Conservation (phyloP, 2,888 invertebrate genomes). For the Galeopsomyia nigrocyanea region DNA sequence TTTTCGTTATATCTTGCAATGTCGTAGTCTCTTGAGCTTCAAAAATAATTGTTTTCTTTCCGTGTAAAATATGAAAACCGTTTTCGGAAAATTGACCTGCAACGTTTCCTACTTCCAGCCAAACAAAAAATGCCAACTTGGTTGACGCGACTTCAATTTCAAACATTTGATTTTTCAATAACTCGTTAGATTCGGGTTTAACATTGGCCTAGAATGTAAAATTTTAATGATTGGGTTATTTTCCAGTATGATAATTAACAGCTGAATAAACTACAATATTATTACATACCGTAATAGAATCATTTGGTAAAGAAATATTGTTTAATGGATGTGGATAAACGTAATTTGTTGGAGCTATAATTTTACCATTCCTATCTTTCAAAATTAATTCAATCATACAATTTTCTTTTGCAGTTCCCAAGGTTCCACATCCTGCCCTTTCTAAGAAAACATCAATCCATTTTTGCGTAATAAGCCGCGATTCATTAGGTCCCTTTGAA, state of each 20-base stretch:
- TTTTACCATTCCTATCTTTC: constrained; percentile 66
- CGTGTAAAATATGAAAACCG: constrained; percentile 74
- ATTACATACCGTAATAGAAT: constrained; percentile 72
- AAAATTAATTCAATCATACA: constrained; percentile 71
- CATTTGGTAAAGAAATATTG: constrained; percentile 69
- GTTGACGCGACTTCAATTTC: constrained; percentile 69
- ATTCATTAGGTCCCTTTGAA: constrained; percentile 58
- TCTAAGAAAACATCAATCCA: constrained; percentile 62
- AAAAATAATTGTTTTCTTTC: constrained; percentile 59
- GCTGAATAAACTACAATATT: too few species aligned
- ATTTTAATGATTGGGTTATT: not conserved
- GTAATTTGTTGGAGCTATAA: constrained; percentile 76
- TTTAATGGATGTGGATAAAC: constrained; percentile 76
- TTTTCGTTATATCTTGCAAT: constrained; percentile 46
- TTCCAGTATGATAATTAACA: too few species aligned
- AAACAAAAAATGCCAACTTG: constrained; percentile 77
- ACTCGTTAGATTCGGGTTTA: constrained; percentile 47
- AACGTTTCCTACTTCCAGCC: constrained; percentile 73
- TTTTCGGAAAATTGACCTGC: constrained; percentile 82
- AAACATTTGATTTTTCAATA: constrained; percentile 53
- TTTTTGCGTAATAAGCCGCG: constrained; percentile 55
- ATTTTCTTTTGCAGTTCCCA: constrained; percentile 59
- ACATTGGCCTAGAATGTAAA: constrained; percentile 53
- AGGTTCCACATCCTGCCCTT: constrained; percentile 61
- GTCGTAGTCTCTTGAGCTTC: constrained; percentile 52